These are phyloP conservation scores for Melieria picta DNA, from an alignment of 2,888 invertebrate genomes.

Conservation along the genomic window DNA sequence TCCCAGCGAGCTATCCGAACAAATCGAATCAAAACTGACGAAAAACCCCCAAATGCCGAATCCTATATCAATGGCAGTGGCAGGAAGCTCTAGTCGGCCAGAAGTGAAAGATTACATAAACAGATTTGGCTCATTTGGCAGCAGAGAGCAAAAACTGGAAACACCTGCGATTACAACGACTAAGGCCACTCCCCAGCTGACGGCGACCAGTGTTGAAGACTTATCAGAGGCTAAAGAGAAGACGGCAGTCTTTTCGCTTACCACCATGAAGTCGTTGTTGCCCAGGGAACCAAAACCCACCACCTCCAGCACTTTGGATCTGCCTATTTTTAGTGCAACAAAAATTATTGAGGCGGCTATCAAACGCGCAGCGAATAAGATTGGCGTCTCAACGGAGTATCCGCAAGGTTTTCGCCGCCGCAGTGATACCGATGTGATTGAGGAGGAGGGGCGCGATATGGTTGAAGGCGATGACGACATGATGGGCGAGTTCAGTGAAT, in stretches of 20 bases:
- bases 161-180: slow-evolving; percentile 28
- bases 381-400: slow-evolving; percentile 57
- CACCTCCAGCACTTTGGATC: slow-evolving; percentile 54
- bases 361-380: slow-evolving; percentile 57
- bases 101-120: slow-evolving; percentile 34
- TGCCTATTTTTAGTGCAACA: slow-evolving; percentile 60
- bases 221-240: slow-evolving; percentile 37
- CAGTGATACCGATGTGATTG: slow-evolving; percentile 47
- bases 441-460: slow-evolving; percentile 28
- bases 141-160: background rate
- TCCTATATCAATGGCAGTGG: slow-evolving; percentile 15
- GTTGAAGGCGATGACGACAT: slow-evolving; percentile 50
- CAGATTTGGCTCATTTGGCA: slow-evolving; percentile 24
- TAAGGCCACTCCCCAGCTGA: background rate
- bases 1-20: slow-evolving; percentile 55
- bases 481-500: slow-evolving; percentile 57
- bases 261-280: slow-evolving; percentile 52
- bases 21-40: slow-evolving; percentile 52
- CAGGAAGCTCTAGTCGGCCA: background rate
- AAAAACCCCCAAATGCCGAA: background rate
- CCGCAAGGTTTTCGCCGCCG: slow-evolving; percentile 50
- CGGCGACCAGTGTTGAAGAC: slow-evolving; percentile 1
- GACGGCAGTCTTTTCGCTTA: slow-evolving; percentile 58
- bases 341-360: slow-evolving; percentile 62
- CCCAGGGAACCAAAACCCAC: slow-evolving; percentile 50